phyloP scores from a whole-genome alignment of 2,888 invertebrate genomes.

The Hyposoter didymator region DNA sequence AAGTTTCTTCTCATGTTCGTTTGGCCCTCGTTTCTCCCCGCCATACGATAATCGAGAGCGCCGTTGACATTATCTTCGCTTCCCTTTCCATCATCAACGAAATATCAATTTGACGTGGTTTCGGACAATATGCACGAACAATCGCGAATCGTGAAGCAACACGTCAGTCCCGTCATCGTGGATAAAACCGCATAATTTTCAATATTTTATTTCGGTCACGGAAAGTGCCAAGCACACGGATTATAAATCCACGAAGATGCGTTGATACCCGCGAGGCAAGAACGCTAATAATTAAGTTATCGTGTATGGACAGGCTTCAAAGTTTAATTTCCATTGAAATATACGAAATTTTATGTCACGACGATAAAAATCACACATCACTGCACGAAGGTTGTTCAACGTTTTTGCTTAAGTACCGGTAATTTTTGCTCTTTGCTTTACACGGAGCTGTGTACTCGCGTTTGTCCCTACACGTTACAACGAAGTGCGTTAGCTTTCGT shows the following conservation, averaged over 20 bases:
- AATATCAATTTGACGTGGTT: conserved; percentile 34
- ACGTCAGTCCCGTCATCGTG: background rate
- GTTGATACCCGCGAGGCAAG: background rate
- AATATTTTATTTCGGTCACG: background rate
- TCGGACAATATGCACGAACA: conserved; percentile 42
- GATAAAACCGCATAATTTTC: background rate
- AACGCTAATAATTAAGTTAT: background rate
- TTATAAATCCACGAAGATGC: background rate
- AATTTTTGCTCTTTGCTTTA: background rate
- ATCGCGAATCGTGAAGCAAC: conserved; percentile 23
- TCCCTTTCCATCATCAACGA: background rate
- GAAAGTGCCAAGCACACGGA: background rate
- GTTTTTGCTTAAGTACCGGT: background rate
- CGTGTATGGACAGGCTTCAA: too few species aligned
- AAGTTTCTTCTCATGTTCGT: conserved; percentile 73
- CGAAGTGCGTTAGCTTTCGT: conserved; percentile 7
- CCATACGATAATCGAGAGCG: conserved; percentile 49
- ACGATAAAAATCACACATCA: too few species aligned
- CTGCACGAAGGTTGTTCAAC: background rate
- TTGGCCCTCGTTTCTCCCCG: conserved; percentile 47
- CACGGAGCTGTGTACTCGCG: conserved; percentile 3
- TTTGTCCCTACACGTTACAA: conserved; percentile 1
- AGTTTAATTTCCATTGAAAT: too few species aligned
- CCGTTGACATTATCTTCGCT: background rate
- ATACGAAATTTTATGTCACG: too few species aligned